Evolutionary conservation across 2,797 vertebrate species (phyloP), one percentile per base, ranked within the genome.

Genomic region (Synaphobranchus kaupii): DNA sequence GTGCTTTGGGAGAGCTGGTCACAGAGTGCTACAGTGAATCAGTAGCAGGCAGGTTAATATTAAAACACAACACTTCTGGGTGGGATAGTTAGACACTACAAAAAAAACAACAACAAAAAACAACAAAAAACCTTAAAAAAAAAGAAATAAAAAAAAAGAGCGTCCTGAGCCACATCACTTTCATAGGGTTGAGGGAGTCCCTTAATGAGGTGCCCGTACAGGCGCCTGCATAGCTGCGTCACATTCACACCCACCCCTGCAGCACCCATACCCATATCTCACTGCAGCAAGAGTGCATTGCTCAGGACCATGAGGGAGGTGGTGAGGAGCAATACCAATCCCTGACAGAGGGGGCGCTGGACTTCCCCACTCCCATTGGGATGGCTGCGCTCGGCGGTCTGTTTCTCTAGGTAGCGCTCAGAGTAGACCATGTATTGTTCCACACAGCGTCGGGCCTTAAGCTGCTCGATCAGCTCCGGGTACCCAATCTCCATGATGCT

Each of bases 401-500:
- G 88, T 85, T 88, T 94, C 85, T 82, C 86, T 34, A 93, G 83
- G 88, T 90, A 92, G 9, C 58, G 87, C 52, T 95, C 94, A 15
- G 93, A 90, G 86, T 94, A 90, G 68, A 73, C 89, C 28, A 95
- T 89, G 90, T 94, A 96, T 47, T 90, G 84, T 89, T 94, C 92
- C 22, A 95, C 68, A 80, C 95, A 96, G 63, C 88, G 94, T 86
- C 85, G 92, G 52, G 87, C 87, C 86, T 94, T 95, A 85, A 95
- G 28, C 92, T 96, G 95, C 28, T 92, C 82, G 3, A 95, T 94
- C 78, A 96, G 91, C 17, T 93, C 94, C 0, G 95, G 96, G 84
- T 95, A 96, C 13, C 93, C 95, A 2, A 95, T 95, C 86, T 96
- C 94, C 66, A 91, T n/a, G 25, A 96, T 93, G 89, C 94, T 94